Base-by-base conservation (phyloP, 2,888 invertebrate genomes). In the Steinernema carpocapsae region DNA sequence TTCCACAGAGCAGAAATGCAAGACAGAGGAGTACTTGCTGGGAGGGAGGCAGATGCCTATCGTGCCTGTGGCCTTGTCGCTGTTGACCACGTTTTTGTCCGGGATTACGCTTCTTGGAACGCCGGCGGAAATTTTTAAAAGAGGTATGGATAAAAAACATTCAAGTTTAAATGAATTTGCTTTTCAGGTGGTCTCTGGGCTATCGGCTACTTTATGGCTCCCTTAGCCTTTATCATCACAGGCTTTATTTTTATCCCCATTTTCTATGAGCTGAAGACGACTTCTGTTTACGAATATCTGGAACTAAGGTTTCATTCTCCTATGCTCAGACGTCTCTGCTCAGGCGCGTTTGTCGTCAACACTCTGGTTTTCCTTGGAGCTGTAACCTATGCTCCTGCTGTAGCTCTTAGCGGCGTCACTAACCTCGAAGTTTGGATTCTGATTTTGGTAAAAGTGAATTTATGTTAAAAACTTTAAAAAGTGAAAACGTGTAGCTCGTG, bases 1-100 rank as follows among this genome's bases (percentile, higher is more conserved):
- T n/a, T 19, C 14, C 1, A 59, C 4, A 14, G 32, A 14, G n/a
- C 32, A 64, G 7, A 10, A 32, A 64, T 75, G 64, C 14, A 56
- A 72, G 56, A 51, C 72, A 0, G 88, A 93, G 92, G 94, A 94
- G 88, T 94, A 93, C 86, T 91, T 94, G 76, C 88, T 93, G 75
- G 94, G 94, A 0, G 92, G 93, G 87, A 19, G 48, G 45, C 19
- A 92, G 79, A 93, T 94, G 93, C 91, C 92, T 4, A 90, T 93
- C 81, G 92, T 92, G 6, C 93, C 94, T 0, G 93, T 94, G 0
- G 93, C 94, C 1, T 93, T 94, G 79, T 94, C 94, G 1, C 88
- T 95, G 75, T 94, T 94, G 93, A 94, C 94, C 19, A 94, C 94
- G 52, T 94, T 94, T 88, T 93, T 94, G 93, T 94, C 94, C 0